Base-by-base conservation (phyloP, 2,797 vertebrate species). In the Taeniopygia guttata region DNA sequence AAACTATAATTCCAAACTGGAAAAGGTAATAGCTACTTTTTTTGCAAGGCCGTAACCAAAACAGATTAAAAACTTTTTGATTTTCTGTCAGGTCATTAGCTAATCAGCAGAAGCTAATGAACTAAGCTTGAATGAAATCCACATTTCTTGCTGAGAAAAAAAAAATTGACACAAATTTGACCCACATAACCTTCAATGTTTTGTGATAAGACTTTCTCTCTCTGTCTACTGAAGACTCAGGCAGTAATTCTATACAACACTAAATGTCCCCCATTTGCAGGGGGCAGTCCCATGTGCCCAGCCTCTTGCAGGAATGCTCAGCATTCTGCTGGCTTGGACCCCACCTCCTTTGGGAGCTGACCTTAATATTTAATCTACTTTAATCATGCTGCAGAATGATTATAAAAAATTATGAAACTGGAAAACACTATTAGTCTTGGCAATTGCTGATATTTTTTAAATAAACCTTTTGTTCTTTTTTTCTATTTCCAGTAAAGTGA, bases 401-500 rank as follows among this genome's bases (percentile, higher is more conserved):
- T 74, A 84, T 7, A 11, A 92, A 89, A 93, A 93, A 78, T 34
- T 60, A 80, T 77, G 30, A 90, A 94, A 85, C 48, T 68, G 55
- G 55, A 94, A 95, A 94, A 89, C 27, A 77, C 48, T 67, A 51
- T 68, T 63, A 49, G 45, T 86, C 36, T 69, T 94, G 82, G 85
- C 30, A 62, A 94, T 93, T 81, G 68, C 59, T 67, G 58, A 46
- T 85, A 94, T 90, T 74, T 95, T 91, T 86, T 66, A 93, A 90
- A 79, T 55, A 90, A 96, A 73, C 0, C 27, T 84, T 77, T 91
- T 92, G 83, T 92, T 92, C 63, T 79, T 45, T 86, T 77, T 89
- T 93, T 58, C 55, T 72, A 38, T 88, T 96, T 97, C 85, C 88
- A 91, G 80, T 95, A 92, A 94, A 68, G 13, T 51, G 62, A 97